Percentiles rank a stretch among this genome's conserved stretches.
phyloP scores from a whole-genome alignment of 2,888 invertebrate genomes.

The Cryptus armator region DNA sequence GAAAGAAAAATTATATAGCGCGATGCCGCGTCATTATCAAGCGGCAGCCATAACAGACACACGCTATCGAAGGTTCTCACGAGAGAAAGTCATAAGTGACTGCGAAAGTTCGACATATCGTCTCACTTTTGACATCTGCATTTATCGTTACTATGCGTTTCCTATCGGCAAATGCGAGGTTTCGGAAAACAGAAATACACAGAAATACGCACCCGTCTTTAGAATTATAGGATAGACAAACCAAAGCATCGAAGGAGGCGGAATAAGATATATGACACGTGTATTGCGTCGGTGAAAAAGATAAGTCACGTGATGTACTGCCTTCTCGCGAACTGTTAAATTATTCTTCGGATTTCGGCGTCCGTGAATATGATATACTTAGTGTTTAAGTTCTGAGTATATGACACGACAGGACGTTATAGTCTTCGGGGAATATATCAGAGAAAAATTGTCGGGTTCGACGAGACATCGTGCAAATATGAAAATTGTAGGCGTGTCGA shows the following conservation, averaged over 20 bases:
- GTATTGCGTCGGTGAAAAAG: slow-evolving; percentile 32
- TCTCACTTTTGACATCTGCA: slow-evolving; percentile 19
- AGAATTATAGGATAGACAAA: slow-evolving; percentile 41
- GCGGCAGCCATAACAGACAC: not conserved
- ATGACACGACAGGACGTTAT: slow-evolving; percentile 1
- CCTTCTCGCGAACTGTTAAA: slow-evolving; percentile 66
- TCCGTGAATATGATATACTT: not conserved
- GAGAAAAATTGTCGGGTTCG: not conserved
- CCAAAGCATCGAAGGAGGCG: slow-evolving; percentile 56
- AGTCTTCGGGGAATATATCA: slow-evolving; percentile 43
- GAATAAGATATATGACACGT: slow-evolving; percentile 46
- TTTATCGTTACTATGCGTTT: slow-evolving; percentile 22
- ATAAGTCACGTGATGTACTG: slow-evolving; percentile 64
- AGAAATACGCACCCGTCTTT: slow-evolving; percentile 45
- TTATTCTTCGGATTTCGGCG: slow-evolving; percentile 56
- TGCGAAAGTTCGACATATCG: slow-evolving; percentile 35
- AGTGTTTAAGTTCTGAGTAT: not conserved
- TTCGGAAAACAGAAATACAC: slow-evolving; percentile 3
- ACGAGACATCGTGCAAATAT: slow-evolving; percentile 28
- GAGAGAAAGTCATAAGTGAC: slow-evolving; percentile 8
- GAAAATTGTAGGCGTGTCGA: slow-evolving; percentile 13
- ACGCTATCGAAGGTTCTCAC: not conserved
- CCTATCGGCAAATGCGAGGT: slow-evolving; percentile 1
- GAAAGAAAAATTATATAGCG: slow-evolving; percentile 14
- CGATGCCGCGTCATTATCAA: slow-evolving; percentile 34